Conservation (phyloP, 35 echinoderm and acorn worm species). For the Lytechinus pictus region DNA sequence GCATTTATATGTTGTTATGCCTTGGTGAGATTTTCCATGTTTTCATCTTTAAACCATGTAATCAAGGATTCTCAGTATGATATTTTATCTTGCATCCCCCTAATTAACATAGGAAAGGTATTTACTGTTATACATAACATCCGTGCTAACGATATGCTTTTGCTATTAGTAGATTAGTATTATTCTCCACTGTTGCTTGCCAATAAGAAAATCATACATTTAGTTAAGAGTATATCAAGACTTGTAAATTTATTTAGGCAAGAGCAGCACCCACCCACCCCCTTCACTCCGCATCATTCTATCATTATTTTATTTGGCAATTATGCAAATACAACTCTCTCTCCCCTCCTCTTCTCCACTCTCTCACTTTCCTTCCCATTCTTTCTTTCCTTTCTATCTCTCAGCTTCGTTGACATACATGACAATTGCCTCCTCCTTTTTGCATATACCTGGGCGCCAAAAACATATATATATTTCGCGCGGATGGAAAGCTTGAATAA, state of each 20-base stretch:
- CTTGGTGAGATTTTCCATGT: no score
- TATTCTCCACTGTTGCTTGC: background rate
- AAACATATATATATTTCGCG: constrained; percentile 19
- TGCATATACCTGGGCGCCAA: constrained; percentile 17
- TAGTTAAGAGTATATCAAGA: background rate
- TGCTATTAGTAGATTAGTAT: background rate
- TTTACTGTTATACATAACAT: background rate
- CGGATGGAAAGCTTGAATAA: background rate
- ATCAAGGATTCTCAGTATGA: no score
- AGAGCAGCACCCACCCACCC: background rate
- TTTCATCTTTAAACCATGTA: no score
- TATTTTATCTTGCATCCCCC: no score
- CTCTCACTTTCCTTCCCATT: background rate
- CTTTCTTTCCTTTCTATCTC: background rate
- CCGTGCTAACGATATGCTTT: background rate
- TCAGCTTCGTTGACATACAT: constrained; percentile 1
- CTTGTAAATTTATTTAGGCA: background rate
- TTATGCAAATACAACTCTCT: background rate
- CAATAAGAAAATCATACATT: background rate
- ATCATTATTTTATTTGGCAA: background rate
- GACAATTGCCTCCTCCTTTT: constrained; percentile 17
- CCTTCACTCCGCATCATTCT: background rate
- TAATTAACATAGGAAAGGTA: no score
- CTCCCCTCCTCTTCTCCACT: background rate
- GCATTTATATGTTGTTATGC: no score